Conservation (phyloP, 2,113 vertebrate genomes). For the Sarotherodon lohbergeri region DNA sequence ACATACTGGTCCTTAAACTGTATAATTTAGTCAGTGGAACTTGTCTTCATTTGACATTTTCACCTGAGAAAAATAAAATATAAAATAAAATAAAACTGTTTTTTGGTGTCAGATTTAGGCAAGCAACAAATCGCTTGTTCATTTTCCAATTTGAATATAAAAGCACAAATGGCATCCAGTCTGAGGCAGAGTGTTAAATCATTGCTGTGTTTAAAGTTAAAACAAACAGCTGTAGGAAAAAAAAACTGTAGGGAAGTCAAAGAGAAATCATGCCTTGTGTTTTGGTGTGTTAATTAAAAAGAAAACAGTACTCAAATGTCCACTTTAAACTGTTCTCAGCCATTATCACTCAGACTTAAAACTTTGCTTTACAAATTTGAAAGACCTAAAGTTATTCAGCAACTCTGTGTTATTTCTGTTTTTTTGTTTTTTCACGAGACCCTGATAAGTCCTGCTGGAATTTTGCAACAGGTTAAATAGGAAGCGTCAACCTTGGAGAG, state of each 20-base stretch:
- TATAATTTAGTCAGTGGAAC: background rate
- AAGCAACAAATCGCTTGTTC: background rate
- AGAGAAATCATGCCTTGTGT: background rate
- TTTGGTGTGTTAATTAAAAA: background rate
- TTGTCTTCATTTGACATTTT: background rate
- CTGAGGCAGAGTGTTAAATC: background rate
- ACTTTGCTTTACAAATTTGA: constrained; percentile 43
- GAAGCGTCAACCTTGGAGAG: background rate
- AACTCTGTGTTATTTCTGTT: background rate
- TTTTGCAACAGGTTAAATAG: background rate
- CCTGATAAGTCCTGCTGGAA: background rate
- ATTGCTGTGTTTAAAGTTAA: background rate
- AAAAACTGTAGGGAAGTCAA: background rate
- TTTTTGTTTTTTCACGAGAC: background rate
- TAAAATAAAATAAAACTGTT: background rate
- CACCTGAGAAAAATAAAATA: background rate
- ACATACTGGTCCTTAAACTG: background rate
- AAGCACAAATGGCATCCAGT: fast-evolving
- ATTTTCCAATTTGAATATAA: background rate
- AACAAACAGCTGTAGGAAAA: background rate
- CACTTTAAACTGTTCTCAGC: background rate
- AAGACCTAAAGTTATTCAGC: constrained; percentile 18
- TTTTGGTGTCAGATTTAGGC: background rate
- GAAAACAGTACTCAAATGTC: background rate
- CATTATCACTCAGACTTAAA: background rate